Evolutionary conservation across 2,113 vertebrate species (phyloP), one percentile per base, ranked within the genome.

Genomic region (Miniopterus natalensis): DNA sequence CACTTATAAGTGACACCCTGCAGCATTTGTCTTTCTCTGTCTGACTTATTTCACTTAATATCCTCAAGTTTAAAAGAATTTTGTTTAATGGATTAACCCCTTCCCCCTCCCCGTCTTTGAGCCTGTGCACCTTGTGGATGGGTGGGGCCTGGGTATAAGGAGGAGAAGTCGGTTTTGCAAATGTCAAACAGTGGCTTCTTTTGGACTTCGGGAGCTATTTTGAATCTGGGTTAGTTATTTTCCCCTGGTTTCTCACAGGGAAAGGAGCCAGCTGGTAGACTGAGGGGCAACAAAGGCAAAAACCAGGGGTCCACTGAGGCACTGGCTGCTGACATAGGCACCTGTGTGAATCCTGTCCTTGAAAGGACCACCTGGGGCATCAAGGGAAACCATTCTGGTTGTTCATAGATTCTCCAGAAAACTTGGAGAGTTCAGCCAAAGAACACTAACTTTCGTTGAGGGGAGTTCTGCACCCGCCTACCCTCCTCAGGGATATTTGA

Each of bases 381-480:
- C 31, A 36, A 70, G n/a, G 74, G 42, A 51, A 51, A 29, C 9
- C 6, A 0, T 13, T 68, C 31, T 11, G 23, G 11, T 31, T 40
- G 45, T 93, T 57, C 13, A 57, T 40, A 63, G 17, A 73, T 79
- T 66, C 65, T 63, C 29, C 20, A 23, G 80, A 31, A 74, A 70
- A 53, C 8, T 20, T 59, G 73, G 63, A 57, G 29, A 27, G 40
- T 80, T 84, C 51, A 61, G 40, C 6, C 21, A 27, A 68, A 57
- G 61, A 65, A 20, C 25, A 13, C 1, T 53, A 21, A 14, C 63
- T 61, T 42, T 77, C 73, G n/a, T 1, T 10, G 6, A 6, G 83
- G 20, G 1, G 7, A 40, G 0, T 42, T 40, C 66, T 49, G 71
- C 2, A 7, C 13, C 5, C 17, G 45, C 45, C 45, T 21, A 9